phyloP scores from a whole-genome alignment of 2,113 vertebrate species.

The Egretta garzetta region DNA sequence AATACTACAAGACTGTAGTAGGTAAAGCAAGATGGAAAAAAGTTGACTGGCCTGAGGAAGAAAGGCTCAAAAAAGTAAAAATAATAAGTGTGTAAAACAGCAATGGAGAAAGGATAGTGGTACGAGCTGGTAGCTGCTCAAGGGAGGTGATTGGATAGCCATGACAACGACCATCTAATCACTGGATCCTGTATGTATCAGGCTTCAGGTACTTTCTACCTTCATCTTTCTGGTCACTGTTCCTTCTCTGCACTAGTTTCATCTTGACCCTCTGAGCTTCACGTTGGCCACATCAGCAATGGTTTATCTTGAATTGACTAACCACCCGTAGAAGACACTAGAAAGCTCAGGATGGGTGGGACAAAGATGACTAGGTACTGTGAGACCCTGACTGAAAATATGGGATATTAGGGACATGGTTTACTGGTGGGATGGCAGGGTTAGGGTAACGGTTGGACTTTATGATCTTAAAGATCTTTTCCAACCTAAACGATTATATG shows the following conservation, averaged over 20 bases:
- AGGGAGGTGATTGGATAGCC: background rate
- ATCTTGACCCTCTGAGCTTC: background rate
- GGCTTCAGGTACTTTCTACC: background rate
- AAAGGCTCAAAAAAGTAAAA: background rate
- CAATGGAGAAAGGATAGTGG: background rate
- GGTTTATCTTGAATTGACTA: background rate
- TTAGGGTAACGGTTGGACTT: no score
- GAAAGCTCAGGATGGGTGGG: background rate
- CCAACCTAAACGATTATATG: no score
- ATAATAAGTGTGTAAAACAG: no score
- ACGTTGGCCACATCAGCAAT: fast-evolving
- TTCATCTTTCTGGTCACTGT: background rate
- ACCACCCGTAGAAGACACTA: background rate
- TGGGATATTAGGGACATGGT: background rate
- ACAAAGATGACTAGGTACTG: background rate
- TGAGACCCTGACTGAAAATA: background rate
- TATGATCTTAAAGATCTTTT: no score
- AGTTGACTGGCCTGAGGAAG: background rate
- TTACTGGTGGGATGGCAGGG: no score
- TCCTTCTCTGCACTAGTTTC: background rate
- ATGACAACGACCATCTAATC: background rate
- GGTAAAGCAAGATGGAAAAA: background rate
- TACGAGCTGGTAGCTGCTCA: background rate
- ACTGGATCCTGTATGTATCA: background rate
- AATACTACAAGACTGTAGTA: background rate